Conservation (phyloP, 2,888 invertebrate species). For the Mechanitis mazaeus region DNA sequence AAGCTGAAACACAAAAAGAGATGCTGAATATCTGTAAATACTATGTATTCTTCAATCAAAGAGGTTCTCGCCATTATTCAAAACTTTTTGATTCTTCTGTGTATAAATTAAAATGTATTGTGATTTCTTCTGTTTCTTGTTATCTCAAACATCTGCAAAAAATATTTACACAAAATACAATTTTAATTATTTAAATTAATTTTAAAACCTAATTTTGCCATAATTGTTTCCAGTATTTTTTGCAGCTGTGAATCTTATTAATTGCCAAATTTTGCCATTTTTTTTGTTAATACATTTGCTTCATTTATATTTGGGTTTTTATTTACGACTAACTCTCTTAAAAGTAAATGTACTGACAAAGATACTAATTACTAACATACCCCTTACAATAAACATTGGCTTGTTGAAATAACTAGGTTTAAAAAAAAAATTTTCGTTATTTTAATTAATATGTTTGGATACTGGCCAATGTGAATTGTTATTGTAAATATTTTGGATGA, state of each 20-base stretch:
- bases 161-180: too few relatives aligned
- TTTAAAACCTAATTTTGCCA: too few relatives aligned
- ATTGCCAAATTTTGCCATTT: constrained; percentile 29
- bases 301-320: constrained; percentile 56
- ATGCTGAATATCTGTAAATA: too few relatives aligned
- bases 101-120: not conserved
- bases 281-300: constrained; percentile 76
- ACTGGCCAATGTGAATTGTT: not conserved
- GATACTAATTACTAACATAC: constrained; percentile 42
- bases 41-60: too few relatives aligned
- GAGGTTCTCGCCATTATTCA: too few relatives aligned
- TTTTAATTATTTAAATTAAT: too few relatives aligned
- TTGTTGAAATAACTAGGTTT: too few relatives aligned
- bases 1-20: too few relatives aligned
- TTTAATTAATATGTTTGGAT: not conserved
- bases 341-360: constrained; percentile 72
- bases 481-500: too few relatives aligned
- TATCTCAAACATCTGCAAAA: too few relatives aligned
- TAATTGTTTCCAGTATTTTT: not conserved
- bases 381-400: constrained; percentile 13
- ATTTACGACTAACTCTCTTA: constrained; percentile 73
- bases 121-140: not conserved
- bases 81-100: not conserved
- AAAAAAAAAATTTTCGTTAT: not conserved
- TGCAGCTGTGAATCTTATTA: constrained; percentile 19